Percentiles rank a stretch among this genome's conserved stretches.
These are phyloP conservation scores for Sebastes taczanowskii DNA, from an alignment of 2,797 vertebrate genomes.

Conservation along the genomic window DNA sequence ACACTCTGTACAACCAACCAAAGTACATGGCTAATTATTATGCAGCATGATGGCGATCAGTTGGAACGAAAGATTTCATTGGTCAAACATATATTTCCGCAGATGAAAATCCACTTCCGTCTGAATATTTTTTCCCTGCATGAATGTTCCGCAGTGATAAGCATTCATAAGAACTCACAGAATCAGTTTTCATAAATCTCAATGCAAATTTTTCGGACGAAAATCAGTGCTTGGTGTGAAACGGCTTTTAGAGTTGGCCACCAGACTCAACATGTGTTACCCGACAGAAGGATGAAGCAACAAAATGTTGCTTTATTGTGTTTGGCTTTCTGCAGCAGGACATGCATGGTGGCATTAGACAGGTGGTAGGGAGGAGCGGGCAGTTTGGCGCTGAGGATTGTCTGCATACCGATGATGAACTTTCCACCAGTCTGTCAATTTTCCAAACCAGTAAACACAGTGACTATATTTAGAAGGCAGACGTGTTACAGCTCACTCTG, in stretches of 20 bases:
- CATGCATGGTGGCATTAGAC: background rate
- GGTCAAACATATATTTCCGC: too few relatives aligned
- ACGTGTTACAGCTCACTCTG: constrained; percentile 13
- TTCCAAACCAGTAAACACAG: constrained; percentile 24
- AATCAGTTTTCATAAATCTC: too few relatives aligned
- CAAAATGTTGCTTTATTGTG: constrained; percentile 21
- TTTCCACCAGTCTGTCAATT: constrained; percentile 14
- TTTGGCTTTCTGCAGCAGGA: constrained; percentile 1
- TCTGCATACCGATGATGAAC: background rate
- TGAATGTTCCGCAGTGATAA: too few relatives aligned
- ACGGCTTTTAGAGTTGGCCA: background rate
- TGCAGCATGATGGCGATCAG: too few relatives aligned
- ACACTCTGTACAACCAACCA: too few relatives aligned
- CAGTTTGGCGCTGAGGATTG: background rate
- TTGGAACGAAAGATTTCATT: too few relatives aligned
- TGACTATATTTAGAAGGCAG: constrained; percentile 17
- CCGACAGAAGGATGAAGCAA: constrained; percentile 5
- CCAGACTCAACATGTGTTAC: background rate
- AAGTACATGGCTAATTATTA: too few relatives aligned
- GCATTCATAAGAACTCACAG: too few relatives aligned
- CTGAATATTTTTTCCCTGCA: too few relatives aligned
- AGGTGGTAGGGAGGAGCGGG: background rate
- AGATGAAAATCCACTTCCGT: too few relatives aligned
- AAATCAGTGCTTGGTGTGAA: too few relatives aligned
- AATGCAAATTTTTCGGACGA: too few relatives aligned